Evolutionary conservation across 2,113 vertebrate genomes (phyloP), one percentile per base, ranked within the genome.

Genomic region (Trinectes maculatus): DNA sequence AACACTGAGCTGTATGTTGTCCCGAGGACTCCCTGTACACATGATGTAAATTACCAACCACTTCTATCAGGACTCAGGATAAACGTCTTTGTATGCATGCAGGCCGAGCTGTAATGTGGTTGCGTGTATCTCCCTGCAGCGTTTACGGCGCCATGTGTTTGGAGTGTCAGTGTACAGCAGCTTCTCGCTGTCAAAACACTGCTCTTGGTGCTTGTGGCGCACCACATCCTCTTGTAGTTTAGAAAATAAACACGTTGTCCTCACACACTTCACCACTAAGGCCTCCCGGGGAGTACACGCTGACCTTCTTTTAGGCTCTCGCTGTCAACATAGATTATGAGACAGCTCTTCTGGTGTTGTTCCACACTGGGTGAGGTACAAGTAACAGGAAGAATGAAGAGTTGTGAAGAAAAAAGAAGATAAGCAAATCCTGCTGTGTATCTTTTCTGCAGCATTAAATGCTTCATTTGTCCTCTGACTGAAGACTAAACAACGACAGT

Each of bases 211-310:
- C 71, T 69, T 75, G 89, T 9, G 87, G 89, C 58, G 83, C 57
- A 74, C 90, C 90, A 87, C 90, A 85, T 90, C 90, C 89, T 86
- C 81, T 86, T 86, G 87, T 91, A 85, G 82, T 90, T 90, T 82
- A 85, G 79, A 84, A 89, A 90, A 84, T 89, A 89, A 90, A 91
- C 89, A 91, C 74, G 31, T 85, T 84, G 86, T 90, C 85, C 80
- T 89, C 82, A 77, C 82, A 84, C 74, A 51, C 46, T 66, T 36
- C 80, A 82, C 87, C 83, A 13, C 82, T 63, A 21, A 51, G 71
- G 82, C 72, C 68, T 83, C 87, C 55, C 44, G 28, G 66, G 74
- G 76, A 36, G 82, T 25, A 80, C 74, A 71, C 58, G 24, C 62
- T 84, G 88, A 87, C 85, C 88, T 88, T 76, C 69, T 89, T 85